Evolutionary conservation across 2,888 invertebrate genomes (phyloP).

Genomic region (Onthophagus sagittarius): DNA sequence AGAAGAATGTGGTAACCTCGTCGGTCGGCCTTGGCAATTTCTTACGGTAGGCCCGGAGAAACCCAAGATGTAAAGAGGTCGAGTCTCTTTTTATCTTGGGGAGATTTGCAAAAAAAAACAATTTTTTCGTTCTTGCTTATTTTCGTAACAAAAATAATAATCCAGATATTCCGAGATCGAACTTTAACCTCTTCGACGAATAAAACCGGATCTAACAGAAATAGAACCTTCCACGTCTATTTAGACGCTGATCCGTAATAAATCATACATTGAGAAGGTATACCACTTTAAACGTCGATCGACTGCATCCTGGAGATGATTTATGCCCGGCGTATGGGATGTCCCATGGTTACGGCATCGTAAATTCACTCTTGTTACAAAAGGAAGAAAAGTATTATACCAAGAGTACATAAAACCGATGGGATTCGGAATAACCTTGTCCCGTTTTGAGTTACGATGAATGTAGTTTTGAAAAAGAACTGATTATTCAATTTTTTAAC

Average conservation of each 20-base stretch:
- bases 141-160: too few species aligned
- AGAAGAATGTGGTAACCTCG: neutral
- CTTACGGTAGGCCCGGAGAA: neutral
- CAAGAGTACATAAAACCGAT: neutral
- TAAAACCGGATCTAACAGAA: neutral
- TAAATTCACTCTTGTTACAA: neutral
- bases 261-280: neutral
- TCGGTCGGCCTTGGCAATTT: neutral
- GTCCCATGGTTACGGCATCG: neutral
- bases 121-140: too few species aligned
- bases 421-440: neutral
- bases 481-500: neutral
- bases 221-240: neutral
- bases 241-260: neutral
- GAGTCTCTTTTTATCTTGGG: neutral
- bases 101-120: neutral
- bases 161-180: too few species aligned
- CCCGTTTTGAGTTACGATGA: neutral
- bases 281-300: neutral
- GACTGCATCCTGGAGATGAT: neutral
- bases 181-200: neutral
- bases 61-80: neutral
- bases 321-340: neutral
- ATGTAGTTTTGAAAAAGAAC: neutral
- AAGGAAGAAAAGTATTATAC: neutral